A percentile compares a stretch with the other conserved stretches of the same genome.
Conservation (phyloP, 1,140 invertebrate species). For the Eriosoma lanigerum region DNA sequence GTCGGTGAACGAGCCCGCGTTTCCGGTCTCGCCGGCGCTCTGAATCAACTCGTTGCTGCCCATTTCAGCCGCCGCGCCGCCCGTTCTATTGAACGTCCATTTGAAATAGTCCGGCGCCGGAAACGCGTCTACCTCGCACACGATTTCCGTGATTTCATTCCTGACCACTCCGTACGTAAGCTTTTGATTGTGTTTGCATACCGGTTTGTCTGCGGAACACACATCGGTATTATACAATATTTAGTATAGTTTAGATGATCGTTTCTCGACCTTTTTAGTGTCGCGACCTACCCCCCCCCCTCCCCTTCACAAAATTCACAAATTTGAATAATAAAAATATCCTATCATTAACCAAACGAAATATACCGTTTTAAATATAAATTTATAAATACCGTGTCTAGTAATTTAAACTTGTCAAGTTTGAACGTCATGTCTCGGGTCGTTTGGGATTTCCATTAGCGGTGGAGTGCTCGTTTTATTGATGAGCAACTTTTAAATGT, state of each 20-base stretch:
- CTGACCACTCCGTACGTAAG: conserved; percentile 81
- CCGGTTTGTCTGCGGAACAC: conserved; percentile 72
- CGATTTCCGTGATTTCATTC: conserved; percentile 75
- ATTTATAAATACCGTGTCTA: too few species aligned
- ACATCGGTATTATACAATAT: neutral
- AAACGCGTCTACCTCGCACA: conserved; percentile 84
- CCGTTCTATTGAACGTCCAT: conserved; percentile 87
- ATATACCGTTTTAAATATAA: too few species aligned
- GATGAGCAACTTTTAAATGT: too few species aligned
- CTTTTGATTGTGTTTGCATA: conserved; percentile 77
- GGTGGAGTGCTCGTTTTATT: too few species aligned
- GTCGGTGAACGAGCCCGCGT: conserved; percentile 37
- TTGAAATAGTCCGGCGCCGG: conserved; percentile 79
- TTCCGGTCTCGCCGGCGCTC: conserved; percentile 13
- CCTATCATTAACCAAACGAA: too few species aligned
- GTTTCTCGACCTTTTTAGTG: too few species aligned
- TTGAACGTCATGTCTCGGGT: too few species aligned
- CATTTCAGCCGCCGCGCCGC: neutral
- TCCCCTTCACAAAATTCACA: too few species aligned
- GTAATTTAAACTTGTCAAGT: too few species aligned
- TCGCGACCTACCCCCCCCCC: too few species aligned
- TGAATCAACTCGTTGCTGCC: neutral
- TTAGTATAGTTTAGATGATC: neutral
- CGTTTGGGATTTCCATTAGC: too few species aligned
- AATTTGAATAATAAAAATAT: too few species aligned